Evolutionary conservation across 2,888 invertebrate genomes (phyloP).

Genomic region (Copidosoma aretas): DNA sequence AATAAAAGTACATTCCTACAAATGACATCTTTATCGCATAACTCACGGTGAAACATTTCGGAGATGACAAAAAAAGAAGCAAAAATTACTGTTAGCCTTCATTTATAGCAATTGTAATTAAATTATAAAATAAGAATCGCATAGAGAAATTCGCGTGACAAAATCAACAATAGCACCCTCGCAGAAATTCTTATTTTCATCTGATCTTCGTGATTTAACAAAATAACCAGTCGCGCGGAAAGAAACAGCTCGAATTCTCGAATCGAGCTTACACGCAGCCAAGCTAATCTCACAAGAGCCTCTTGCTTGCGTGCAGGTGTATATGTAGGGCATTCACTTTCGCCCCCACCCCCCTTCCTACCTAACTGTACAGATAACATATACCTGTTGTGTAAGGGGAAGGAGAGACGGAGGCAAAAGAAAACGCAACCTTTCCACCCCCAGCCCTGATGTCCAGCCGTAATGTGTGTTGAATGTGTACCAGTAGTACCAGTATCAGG

Average conservation of each 20-base stretch:
- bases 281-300: not conserved
- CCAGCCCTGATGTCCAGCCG: not conserved
- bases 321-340: conserved; percentile 32
- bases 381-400: conserved; percentile 3
- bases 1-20: too few species aligned
- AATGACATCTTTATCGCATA: too few species aligned
- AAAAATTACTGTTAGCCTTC: too few species aligned
- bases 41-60: too few species aligned
- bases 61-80: too few species aligned
- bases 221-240: too few species aligned
- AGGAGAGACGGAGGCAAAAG: not conserved
- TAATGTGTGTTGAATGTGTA: not conserved
- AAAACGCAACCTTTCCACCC: not conserved
- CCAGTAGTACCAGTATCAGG: not conserved
- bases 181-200: not conserved
- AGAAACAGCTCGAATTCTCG: too few species aligned
- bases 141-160: not conserved
- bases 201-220: not conserved
- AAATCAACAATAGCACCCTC: not conserved
- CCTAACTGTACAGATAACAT: not conserved
- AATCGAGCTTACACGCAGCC: too few species aligned
- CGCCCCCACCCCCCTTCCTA: not conserved
- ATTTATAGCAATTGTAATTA: not conserved
- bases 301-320: not conserved
- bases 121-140: not conserved